Base-by-base conservation (phyloP, 2,113 vertebrate species). In the Cheirogaleus medius region DNA sequence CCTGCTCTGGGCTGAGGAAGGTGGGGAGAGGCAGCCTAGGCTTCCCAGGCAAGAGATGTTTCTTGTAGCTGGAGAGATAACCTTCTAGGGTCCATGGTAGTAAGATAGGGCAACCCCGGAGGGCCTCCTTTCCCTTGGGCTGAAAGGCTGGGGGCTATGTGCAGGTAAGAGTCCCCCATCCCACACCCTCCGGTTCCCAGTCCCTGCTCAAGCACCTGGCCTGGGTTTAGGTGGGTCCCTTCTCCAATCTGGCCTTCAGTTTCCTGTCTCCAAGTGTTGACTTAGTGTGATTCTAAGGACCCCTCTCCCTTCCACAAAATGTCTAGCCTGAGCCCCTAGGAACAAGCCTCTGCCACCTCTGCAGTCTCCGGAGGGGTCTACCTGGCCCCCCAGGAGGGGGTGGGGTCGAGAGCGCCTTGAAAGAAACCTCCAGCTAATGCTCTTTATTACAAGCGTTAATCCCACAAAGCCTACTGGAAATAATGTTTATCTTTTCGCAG, bases 361-460 rank as follows among this genome's bases (percentile, higher is more conserved):
- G 13, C 14, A 10, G 68, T 69, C 63, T 52, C 49, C 3, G 1
- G 34, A 80, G 54, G 83, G 47, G 32, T 94, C 95, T 97, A 94
- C 96, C 73, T 80, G 52, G 56, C 49, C 76, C 77, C 81, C 29
- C 44, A 32, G 89, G 54, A 96, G 90, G 44, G 80, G 80, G 44
- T 54, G 58, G 83, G 86, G 87, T 88, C 37, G 27, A 18, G 87
- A 96, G 88, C 82, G 97, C 97, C 98, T 98, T 97, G 96, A 98
- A 97, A 98, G 98, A 98, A 98, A 94, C 98, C 97, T 98, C 94
- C 93, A 98, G 98, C 98, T 99, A 99, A 99, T 98, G 90, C 99
- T 99, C 98, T 99, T 99, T 99, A 99, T 99, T 99, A 99, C 99
- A 99, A 98, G 98, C 97, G 71, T 97, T 99, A 99, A 99, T 99